Conservation (phyloP, 2,888 invertebrate genomes). For the Drosophila pseudotakahashii region DNA sequence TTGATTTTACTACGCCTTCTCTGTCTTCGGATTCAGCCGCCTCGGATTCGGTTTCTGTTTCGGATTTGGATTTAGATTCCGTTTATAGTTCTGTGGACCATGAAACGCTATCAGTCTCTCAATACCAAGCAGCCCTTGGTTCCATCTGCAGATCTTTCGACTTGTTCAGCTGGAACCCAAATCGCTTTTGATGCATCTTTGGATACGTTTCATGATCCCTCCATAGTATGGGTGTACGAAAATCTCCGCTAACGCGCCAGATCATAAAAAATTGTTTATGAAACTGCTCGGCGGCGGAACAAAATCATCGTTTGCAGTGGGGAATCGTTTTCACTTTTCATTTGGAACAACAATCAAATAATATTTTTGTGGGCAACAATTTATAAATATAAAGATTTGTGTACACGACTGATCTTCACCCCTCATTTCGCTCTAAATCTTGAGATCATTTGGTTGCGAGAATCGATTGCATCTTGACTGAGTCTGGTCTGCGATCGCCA, state of each 20-base stretch:
- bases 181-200: slow-evolving; percentile 83
- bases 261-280: slow-evolving; percentile 65
- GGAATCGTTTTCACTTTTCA: slow-evolving; percentile 29
- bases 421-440: slow-evolving; percentile 31
- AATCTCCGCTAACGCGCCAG: slow-evolving; percentile 28
- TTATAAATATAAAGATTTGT: slow-evolving; percentile 60
- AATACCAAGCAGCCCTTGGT: slow-evolving; percentile 65
- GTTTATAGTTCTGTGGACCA: slow-evolving; percentile 49
- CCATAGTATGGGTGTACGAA: slow-evolving; percentile 33
- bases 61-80: slow-evolving; percentile 13
- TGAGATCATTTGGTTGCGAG: slow-evolving; percentile 82
- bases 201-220: slow-evolving; percentile 82
- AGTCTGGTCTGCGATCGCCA: slow-evolving; percentile 9
- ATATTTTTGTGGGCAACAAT: slow-evolving; percentile 73
- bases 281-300: slow-evolving; percentile 19
- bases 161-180: slow-evolving; percentile 48
- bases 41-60: slow-evolving; percentile 24
- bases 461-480: slow-evolving; percentile 61
- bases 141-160: slow-evolving; percentile 22
- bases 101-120: slow-evolving; percentile 84
- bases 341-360: slow-evolving; percentile 63
- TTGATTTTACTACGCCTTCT: slow-evolving; percentile 79
- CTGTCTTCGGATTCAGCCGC: slow-evolving; percentile 38
- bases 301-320: slow-evolving; percentile 32
- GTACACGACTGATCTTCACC: slow-evolving; percentile 36